Evolutionary conservation across 2,888 invertebrate genomes (phyloP).

Genomic region (Cheiracanthium punctorium): DNA sequence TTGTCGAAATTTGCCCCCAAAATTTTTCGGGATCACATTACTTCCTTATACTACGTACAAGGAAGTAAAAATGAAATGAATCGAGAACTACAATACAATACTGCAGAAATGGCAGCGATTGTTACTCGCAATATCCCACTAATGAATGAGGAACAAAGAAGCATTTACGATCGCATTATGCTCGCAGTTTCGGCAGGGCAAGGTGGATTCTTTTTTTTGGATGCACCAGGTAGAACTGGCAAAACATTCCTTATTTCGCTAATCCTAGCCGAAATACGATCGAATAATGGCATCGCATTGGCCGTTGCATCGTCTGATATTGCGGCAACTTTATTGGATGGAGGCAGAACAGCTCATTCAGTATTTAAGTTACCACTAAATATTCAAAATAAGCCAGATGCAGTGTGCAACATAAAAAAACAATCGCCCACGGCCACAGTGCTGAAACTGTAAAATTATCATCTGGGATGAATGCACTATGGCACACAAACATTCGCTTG

Average conservation of each 20-base stretch:
- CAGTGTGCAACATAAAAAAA: slow-evolving; percentile 32
- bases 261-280: slow-evolving; percentile 75
- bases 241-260: slow-evolving; percentile 76
- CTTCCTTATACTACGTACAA: too few species aligned
- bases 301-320: background rate
- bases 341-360: slow-evolving; percentile 67
- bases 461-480: too few species aligned
- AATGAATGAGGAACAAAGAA: slow-evolving; percentile 14
- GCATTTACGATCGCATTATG: background rate
- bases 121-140: slow-evolving; percentile 20
- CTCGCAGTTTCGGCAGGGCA: background rate
- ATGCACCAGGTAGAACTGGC: slow-evolving; percentile 76
- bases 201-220: slow-evolving; percentile 72
- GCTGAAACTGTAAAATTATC: too few species aligned
- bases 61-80: too few species aligned
- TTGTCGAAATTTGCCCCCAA: too few species aligned
- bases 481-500: too few species aligned
- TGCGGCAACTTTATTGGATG: slow-evolving; percentile 69
- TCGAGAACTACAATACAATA: slow-evolving; percentile 9
- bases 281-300: slow-evolving; percentile 68
- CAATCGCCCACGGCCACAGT: slow-evolving; percentile 15
- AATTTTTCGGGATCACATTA: too few species aligned
- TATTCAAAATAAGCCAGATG: slow-evolving; percentile 30
- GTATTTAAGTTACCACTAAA: slow-evolving; percentile 66
- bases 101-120: slow-evolving; percentile 20